A percentile compares a stretch with the other conserved stretches of the same genome.
Evolutionary conservation across 1,140 invertebrate species (phyloP).

Genomic region (Leptinotarsa texana): DNA sequence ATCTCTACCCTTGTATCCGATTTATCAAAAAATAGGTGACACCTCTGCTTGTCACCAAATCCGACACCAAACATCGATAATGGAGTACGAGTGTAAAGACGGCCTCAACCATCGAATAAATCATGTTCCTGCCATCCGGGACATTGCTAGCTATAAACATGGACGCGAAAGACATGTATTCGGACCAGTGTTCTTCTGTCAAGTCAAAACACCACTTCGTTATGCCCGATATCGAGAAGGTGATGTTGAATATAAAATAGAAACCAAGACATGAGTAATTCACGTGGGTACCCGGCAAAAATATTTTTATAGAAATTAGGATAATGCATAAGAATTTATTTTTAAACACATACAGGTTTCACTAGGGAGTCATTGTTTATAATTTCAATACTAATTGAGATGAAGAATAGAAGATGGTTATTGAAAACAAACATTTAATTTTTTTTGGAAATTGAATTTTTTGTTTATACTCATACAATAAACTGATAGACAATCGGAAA

Average conservation of each 20-base stretch:
- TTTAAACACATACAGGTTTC: too few relatives aligned
- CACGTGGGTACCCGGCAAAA: not conserved
- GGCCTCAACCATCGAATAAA: conserved; percentile 17
- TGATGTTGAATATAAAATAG: not conserved
- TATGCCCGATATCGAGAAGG: conserved; percentile 1
- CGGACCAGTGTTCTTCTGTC: conserved; percentile 17
- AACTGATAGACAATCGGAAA: too few relatives aligned
- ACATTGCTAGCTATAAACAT: conserved; percentile 17
- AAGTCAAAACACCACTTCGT: conserved; percentile 16
- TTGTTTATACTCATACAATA: too few relatives aligned
- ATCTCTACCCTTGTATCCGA: not conserved
- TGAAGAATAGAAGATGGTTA: too few relatives aligned
- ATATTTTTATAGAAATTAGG: too few relatives aligned
- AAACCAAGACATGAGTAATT: not conserved
- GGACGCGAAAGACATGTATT: conserved; percentile 19
- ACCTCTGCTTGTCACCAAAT: conserved; percentile 17
- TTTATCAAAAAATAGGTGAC: conserved; percentile 21
- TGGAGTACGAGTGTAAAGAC: not conserved
- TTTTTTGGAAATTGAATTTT: too few relatives aligned
- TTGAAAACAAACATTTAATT: too few relatives aligned
- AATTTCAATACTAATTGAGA: too few relatives aligned
- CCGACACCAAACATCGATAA: conserved; percentile 20
- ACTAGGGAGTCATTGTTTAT: too few relatives aligned
- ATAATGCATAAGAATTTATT: too few relatives aligned
- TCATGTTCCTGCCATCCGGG: conserved; percentile 18